Evolutionary conservation across 92 coral and sea anemone genomes (phyloP).

Genomic region (Parazoanthus atlanticus): DNA sequence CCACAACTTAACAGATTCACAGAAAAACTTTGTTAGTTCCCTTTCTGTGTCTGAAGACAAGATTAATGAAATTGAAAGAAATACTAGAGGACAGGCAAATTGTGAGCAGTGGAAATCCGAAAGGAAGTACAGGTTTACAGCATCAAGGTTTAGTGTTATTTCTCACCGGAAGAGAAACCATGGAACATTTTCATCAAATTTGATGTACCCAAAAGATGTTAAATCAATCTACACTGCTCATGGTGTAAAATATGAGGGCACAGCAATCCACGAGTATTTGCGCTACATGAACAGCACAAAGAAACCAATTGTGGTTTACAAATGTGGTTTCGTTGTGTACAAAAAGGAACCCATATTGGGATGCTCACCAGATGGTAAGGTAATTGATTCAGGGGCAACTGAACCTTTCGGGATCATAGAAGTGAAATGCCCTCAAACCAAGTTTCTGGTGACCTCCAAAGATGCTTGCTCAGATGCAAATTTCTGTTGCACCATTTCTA

Average conservation of each 20-base stretch:
- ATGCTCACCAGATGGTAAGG: constrained; percentile 52
- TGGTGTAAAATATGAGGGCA: constrained; percentile 16
- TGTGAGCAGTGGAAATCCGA: constrained; percentile 24
- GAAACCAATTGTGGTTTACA: constrained; percentile 29
- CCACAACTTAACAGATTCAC: constrained; percentile 31
- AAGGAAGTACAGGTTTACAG: constrained; percentile 23
- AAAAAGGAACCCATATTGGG: constrained; percentile 35
- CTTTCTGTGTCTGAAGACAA: constrained; percentile 20
- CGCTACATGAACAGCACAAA: constrained; percentile 27
- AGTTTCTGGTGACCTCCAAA: constrained; percentile 34
- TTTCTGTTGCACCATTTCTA: constrained; percentile 1
- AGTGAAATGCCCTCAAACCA: constrained; percentile 50
- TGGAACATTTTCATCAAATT: neutral
- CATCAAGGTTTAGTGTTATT: constrained; percentile 18
- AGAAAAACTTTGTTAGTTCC: constrained; percentile 25
- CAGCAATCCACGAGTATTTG: constrained; percentile 30
- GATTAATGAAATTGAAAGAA: neutral
- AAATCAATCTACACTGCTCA: constrained; percentile 23
- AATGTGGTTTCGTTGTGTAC: constrained; percentile 35
- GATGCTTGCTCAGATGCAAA: constrained; percentile 42
- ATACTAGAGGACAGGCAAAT: constrained; percentile 13
- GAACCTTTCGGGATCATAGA: constrained; percentile 36
- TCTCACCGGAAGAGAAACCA: constrained; percentile 26
- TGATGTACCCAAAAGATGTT: constrained; percentile 12
- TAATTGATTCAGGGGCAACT: constrained; percentile 19